A percentile compares a stretch with the other conserved stretches of the same genome.
phyloP scores from a whole-genome alignment of 1,140 invertebrate genomes.

The Subanguina moxae region DNA sequence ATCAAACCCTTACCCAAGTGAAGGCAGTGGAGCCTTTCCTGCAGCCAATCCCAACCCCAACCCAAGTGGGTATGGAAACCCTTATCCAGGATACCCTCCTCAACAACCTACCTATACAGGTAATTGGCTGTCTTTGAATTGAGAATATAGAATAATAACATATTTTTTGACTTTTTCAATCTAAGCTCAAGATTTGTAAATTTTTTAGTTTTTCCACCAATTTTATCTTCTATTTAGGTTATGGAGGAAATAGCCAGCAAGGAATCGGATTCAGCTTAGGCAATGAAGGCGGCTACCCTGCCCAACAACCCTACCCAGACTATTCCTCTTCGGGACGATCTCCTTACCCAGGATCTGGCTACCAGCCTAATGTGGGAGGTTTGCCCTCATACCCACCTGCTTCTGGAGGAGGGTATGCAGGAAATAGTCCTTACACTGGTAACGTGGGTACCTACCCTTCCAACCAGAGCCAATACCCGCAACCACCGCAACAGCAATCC shows the following conservation, averaged over 20 bases:
- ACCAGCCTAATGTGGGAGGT: constrained; percentile 1
- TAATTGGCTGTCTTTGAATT: too few relatives aligned
- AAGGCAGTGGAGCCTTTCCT: too few relatives aligned
- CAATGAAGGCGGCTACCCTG: constrained; percentile 8
- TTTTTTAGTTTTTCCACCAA: too few relatives aligned
- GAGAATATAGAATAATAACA: too few relatives aligned
- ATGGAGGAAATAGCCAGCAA: not conserved
- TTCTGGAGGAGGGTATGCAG: not conserved
- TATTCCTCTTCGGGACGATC: not conserved
- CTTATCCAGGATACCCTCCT: constrained; percentile 4
- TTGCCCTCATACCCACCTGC: not conserved
- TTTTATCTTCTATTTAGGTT: not conserved
- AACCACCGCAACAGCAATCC: not conserved
- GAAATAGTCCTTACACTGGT: not conserved
- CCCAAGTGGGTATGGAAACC: too few relatives aligned
- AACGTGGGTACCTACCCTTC: not conserved
- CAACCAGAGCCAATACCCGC: not conserved
- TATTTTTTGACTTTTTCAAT: too few relatives aligned
- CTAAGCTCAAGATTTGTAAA: too few relatives aligned
- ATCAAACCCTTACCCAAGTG: not conserved
- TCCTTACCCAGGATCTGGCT: not conserved
- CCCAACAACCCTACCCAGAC: not conserved
- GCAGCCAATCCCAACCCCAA: too few relatives aligned
- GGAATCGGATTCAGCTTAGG: not conserved
- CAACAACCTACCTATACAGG: constrained; percentile 2